These are phyloP conservation scores for Enteromius treurensis DNA, from an alignment of 2,797 vertebrate species.

Conservation along the genomic window DNA sequence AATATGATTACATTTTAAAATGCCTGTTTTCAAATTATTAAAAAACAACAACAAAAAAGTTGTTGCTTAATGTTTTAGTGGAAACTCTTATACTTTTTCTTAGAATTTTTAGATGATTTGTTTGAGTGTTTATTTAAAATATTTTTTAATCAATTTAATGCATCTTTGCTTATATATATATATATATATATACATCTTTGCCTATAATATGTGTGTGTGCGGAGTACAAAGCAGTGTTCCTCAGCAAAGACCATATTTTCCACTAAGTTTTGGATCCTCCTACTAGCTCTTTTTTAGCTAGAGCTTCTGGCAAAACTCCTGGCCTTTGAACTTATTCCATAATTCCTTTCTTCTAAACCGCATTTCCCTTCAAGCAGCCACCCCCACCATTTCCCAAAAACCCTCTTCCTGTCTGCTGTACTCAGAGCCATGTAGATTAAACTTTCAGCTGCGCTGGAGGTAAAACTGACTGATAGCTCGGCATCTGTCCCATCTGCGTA, in stretches of 20 bases:
- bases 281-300: background rate
- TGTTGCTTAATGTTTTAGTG: background rate
- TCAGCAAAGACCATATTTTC: background rate
- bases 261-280: background rate
- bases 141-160: background rate
- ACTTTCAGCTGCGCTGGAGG: constrained; percentile 16
- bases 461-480: constrained; percentile 48
- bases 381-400: background rate
- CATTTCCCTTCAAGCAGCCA: constrained; percentile 11
- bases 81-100: background rate
- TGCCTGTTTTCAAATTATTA: background rate
- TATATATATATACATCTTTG: too few species aligned
- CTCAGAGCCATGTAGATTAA: constrained; percentile 34
- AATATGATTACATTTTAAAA: background rate
- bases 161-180: too few species aligned
- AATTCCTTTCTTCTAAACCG: constrained; percentile 12
- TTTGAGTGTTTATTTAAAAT: background rate
- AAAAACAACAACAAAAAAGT: background rate
- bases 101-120: background rate
- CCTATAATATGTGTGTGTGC: background rate
- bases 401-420: constrained; percentile 23
- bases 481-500: constrained; percentile 46
- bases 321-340: constrained; percentile 26
- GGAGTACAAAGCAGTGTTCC: background rate
- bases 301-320: background rate